Conservation (phyloP, 2,113 vertebrate genomes). For the Ochotona curzoniae region DNA sequence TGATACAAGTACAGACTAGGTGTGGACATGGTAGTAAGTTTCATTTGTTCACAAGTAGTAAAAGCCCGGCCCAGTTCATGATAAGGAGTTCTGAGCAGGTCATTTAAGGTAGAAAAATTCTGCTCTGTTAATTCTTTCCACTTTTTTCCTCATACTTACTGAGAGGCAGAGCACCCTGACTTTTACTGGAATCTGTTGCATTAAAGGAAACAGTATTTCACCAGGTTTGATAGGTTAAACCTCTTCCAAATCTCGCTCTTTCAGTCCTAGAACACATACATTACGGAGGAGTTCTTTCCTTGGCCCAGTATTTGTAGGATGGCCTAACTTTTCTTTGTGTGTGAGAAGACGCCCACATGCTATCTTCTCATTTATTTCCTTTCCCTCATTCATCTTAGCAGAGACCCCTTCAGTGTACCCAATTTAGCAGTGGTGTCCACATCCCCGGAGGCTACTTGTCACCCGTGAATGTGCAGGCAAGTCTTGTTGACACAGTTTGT, state of each 20-base stretch:
- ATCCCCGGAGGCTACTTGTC: rapidly evolving
- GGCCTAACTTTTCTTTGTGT: not conserved
- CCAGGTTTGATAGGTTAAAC: not conserved
- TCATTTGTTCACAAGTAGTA: not conserved
- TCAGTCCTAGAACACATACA: not conserved
- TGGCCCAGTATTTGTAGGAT: not conserved
- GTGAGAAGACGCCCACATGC: not conserved
- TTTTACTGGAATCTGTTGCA: not conserved
- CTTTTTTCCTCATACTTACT: not conserved
- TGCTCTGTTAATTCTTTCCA: not conserved
- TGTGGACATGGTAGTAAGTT: not conserved
- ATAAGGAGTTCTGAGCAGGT: not conserved
- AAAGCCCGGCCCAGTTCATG: not conserved
- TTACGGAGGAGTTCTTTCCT: not conserved
- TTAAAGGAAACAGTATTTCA: not conserved
- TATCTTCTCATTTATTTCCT: too few species aligned
- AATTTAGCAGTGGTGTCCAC: not conserved
- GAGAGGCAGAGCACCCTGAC: rapidly evolving
- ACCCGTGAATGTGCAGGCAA: not conserved
- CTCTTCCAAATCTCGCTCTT: not conserved
- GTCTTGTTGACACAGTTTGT: not conserved
- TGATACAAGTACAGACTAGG: not conserved
- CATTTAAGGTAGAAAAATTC: not conserved
- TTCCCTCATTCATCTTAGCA: not conserved
- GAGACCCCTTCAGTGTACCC: rapidly evolving